Evolutionary conservation across 1,140 invertebrate species (phyloP).

Genomic region (Fopius arisanus): DNA sequence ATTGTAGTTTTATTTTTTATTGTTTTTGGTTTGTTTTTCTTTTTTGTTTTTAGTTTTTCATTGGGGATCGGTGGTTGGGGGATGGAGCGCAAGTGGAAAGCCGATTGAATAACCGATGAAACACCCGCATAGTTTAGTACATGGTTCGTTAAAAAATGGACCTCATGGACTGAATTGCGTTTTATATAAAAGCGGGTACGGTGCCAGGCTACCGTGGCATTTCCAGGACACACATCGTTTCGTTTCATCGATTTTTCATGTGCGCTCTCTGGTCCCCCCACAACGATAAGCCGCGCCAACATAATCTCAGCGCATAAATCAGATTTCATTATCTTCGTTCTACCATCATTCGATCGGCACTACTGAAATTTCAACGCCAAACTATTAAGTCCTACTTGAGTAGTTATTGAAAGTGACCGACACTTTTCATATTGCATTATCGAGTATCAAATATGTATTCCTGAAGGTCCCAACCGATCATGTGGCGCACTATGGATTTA

Average conservation of each 20-base stretch:
- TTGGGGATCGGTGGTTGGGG: background rate
- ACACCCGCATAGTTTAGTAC: background rate
- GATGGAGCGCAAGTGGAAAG: background rate
- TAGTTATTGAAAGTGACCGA: too few species aligned
- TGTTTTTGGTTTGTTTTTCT: background rate
- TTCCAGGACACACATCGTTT: constrained; percentile 14
- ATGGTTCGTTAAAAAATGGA: background rate
- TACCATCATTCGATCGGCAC: background rate
- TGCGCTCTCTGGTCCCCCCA: background rate
- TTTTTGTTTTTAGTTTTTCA: background rate
- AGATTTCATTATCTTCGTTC: constrained; percentile 2
- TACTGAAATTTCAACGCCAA: background rate
- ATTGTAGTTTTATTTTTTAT: background rate
- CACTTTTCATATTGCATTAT: too few species aligned
- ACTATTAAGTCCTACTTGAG: too few species aligned
- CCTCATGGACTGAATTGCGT: background rate
- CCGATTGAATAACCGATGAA: background rate
- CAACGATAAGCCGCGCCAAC: constrained; percentile 3
- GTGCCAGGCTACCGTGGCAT: constrained; percentile 10
- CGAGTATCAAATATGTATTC: too few species aligned
- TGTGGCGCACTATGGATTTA: too few species aligned
- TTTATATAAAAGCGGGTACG: constrained; percentile 11
- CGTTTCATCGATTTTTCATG: constrained; percentile 14
- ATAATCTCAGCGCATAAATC: constrained; percentile 1
- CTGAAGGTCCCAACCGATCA: background rate